Percentiles rank a stretch among this genome's conserved stretches.
Conservation (phyloP, 2,113 vertebrate genomes). For the Phoenicopterus ruber region DNA sequence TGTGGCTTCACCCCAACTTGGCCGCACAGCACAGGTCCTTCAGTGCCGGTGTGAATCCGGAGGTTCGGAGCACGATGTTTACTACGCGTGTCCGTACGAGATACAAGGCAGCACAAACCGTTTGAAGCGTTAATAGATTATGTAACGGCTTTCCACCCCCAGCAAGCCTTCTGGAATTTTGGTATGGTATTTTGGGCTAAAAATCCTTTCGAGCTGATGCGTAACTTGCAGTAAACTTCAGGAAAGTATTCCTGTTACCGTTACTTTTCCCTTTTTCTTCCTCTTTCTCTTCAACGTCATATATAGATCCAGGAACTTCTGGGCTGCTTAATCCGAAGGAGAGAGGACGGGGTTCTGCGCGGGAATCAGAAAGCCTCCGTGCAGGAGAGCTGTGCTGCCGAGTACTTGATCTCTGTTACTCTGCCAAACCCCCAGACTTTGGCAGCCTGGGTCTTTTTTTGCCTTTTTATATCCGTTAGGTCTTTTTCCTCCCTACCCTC, state of each 20-base stretch:
- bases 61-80: background rate
- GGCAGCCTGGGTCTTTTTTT: background rate
- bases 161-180: background rate
- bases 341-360: background rate
- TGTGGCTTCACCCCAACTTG: background rate
- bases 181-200: background rate
- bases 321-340: background rate
- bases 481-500: background rate
- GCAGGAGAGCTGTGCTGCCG: background rate
- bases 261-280: background rate
- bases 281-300: background rate
- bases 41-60: background rate
- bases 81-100: accelerated
- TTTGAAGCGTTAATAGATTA: background rate
- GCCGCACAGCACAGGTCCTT: background rate
- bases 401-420: background rate
- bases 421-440: slow-evolving; percentile 6
- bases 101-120: background rate
- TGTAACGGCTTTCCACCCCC: slow-evolving; percentile 4
- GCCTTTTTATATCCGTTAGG: background rate
- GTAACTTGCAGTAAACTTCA: background rate
- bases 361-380: background rate
- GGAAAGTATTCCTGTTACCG: background rate
- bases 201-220: background rate
- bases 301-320: background rate